phyloP scores from a whole-genome alignment of 2,113 vertebrate genomes.

The Crotalus tigris region DNA sequence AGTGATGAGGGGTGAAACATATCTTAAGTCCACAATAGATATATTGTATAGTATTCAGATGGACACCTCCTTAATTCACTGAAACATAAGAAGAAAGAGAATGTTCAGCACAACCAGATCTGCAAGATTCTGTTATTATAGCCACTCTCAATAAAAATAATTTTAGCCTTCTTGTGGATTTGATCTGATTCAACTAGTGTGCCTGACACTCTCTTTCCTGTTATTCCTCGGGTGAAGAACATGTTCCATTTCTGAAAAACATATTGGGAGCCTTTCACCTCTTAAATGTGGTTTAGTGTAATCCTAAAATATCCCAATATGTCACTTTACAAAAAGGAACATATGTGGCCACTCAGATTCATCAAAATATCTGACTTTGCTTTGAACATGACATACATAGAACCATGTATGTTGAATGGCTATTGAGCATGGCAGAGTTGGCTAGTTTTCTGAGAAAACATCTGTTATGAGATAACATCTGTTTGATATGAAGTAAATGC shows the following conservation, averaged over 20 bases:
- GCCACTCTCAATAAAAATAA: neutral
- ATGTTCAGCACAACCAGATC: neutral
- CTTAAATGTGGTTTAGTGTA: neutral
- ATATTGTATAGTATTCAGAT: neutral
- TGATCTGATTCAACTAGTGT: neutral
- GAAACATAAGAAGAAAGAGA: neutral
- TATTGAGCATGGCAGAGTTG: neutral
- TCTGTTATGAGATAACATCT: neutral
- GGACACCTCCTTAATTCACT: neutral
- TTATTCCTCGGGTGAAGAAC: neutral
- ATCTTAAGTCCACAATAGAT: neutral
- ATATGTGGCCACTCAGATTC: neutral
- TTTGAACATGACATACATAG: neutral
- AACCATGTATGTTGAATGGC: neutral
- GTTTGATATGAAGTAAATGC: accelerated
- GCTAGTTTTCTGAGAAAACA: neutral
- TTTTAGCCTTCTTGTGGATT: neutral
- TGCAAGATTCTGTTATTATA: neutral
- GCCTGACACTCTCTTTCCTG: neutral
- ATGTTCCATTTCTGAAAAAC: neutral
- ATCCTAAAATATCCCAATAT: neutral
- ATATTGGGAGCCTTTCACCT: neutral
- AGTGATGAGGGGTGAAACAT: neutral
- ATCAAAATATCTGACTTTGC: neutral
- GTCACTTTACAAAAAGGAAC: neutral